Evolutionary conservation across 2,797 vertebrate species (phyloP).

Genomic region (Heliangelus exortis): DNA sequence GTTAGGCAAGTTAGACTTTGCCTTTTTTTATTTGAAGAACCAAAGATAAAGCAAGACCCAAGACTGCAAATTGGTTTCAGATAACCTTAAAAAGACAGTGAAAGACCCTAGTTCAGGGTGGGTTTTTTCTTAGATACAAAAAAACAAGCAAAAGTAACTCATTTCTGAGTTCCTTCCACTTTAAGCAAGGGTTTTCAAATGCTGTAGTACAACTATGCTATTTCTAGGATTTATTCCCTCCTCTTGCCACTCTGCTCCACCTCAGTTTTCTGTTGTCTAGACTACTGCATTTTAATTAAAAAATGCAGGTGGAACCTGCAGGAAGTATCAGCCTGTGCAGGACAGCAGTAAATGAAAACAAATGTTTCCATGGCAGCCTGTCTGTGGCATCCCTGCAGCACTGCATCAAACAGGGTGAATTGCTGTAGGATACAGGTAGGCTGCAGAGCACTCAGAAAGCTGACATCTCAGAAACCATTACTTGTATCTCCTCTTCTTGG

Average conservation of each 20-base stretch:
- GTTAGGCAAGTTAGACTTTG: neutral
- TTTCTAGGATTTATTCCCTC: neutral
- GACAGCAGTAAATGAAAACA: slow-evolving; percentile 36
- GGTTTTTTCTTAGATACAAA: neutral
- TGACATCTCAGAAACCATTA: neutral
- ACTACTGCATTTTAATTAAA: slow-evolving; percentile 23
- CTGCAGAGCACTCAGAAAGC: neutral
- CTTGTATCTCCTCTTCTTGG: neutral
- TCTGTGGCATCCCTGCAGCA: neutral
- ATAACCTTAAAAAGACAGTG: neutral
- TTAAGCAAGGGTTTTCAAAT: neutral
- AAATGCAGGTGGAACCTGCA: neutral
- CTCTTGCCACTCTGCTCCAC: neutral
- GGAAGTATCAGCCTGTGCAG: neutral
- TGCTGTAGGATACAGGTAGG: neutral
- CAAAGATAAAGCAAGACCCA: neutral
- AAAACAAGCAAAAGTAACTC: neutral
- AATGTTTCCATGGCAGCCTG: slow-evolving; percentile 32
- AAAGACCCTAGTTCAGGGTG: neutral
- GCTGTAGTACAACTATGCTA: neutral
- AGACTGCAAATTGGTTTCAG: neutral
- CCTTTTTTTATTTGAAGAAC: neutral
- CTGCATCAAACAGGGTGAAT: neutral
- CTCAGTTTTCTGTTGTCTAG: neutral
- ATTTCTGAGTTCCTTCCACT: neutral